Evolutionary conservation across 1,140 invertebrate genomes (phyloP).

Genomic region (Arion vulgaris): DNA sequence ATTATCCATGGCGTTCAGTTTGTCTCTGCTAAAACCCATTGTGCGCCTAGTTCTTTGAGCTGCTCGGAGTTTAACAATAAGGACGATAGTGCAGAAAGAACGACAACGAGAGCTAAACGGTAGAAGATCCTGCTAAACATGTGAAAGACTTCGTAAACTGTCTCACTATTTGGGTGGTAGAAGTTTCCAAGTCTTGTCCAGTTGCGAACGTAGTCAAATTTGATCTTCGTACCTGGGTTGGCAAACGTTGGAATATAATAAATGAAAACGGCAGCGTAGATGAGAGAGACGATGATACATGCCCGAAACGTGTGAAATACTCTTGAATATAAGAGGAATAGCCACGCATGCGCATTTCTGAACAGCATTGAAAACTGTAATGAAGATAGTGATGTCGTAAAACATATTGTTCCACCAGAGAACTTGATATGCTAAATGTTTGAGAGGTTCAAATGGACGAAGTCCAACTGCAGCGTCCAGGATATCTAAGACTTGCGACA

Average conservation of each 20-base stretch:
- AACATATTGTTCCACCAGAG: not conserved
- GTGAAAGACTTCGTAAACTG: conserved; percentile 9
- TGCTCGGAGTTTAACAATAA: not conserved
- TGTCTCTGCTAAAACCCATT: too few relatives aligned
- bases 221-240: not conserved
- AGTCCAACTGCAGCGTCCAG: not conserved
- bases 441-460: not conserved
- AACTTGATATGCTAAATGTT: not conserved
- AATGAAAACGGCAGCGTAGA: not conserved
- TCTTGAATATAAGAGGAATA: conserved; percentile 15
- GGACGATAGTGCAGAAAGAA: conserved; percentile 31
- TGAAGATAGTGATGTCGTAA: not conserved
- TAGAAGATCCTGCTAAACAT: conserved; percentile 1
- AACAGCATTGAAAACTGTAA: conserved; percentile 1
- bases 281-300: not conserved
- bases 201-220: conserved; percentile 1
- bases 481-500: not conserved
- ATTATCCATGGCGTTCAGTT: too few relatives aligned
- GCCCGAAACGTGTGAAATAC: not conserved
- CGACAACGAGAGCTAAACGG: conserved; percentile 13
- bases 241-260: not conserved
- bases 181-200: not conserved
- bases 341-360: conserved; percentile 11
- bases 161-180: not conserved
- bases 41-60: not conserved